Base-by-base conservation (phyloP, 2,888 invertebrate species). In the Agelastica alni region DNA sequence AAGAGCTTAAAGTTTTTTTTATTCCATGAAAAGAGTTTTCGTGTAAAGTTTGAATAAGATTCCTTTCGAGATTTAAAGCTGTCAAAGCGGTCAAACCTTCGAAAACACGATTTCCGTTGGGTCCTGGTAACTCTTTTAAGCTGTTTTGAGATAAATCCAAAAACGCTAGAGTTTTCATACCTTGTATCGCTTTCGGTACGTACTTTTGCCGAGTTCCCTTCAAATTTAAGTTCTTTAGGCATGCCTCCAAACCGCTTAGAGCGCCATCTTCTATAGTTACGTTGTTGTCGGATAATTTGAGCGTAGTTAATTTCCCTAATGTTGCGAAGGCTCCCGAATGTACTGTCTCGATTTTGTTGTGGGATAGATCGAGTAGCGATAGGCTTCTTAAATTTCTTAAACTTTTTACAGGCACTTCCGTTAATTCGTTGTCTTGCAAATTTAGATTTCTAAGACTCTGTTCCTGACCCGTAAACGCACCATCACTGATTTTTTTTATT, bases 131-230 rank as follows among this genome's bases (percentile, higher is more conserved):
- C 73, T 91, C 91, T 62, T 88, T 81, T 37, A 95, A 85, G 65
- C 90, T 87, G 71, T 95, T 95, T 76, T 93, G 90, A 1, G 94
- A 93, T 52, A 95, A 79, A 78, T 95, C 95, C 52, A 95, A 79
- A 72, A 94, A 95, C 1, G 94, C 93, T 60, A 95, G 77, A 41
- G 87, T 88, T 56, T 82, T 85, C 22, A 95, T 79, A 4, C 89
- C 90, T 58, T 85, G 80, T 13, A 94, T 85, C 39, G 91, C 87
- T 63, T 86, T 86, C 0, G 95, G 94, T 7, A 95, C 85, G 44
- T 80, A 79, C 65, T 88, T 88, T 73, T 92, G 91, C 48, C 85
- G 81, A 0, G 93, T 92, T 20, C 92, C 93, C 79, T 94, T 94
- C 26, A 95, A 78, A 74, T 95, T 94, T 41, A 95, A 79, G 76